These are phyloP conservation scores for Apamea crenata DNA, from an alignment of 2,888 invertebrate genomes.

Conservation along the genomic window DNA sequence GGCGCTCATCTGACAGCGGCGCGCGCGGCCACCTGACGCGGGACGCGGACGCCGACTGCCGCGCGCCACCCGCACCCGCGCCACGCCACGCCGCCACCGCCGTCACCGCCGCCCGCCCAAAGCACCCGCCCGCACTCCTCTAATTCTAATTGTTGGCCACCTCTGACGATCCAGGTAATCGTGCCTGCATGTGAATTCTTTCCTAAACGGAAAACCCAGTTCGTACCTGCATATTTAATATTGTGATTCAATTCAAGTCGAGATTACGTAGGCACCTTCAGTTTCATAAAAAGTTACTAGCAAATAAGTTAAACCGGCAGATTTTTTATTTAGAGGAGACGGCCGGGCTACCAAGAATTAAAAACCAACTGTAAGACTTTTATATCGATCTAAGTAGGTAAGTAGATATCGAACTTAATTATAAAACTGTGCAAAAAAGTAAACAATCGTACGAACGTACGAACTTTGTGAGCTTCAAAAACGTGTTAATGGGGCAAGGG, in stretches of 20 bases:
- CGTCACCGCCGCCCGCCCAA: conserved; percentile 70
- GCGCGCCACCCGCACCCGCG: conserved; percentile 64
- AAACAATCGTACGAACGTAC: conserved; percentile 45
- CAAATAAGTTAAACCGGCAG: conserved; percentile 70
- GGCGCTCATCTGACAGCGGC: conserved; percentile 74
- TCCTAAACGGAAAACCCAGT: conserved; percentile 76
- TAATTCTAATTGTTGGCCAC: conserved; percentile 87
- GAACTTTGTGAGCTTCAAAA: conserved; percentile 65
- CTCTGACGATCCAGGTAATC: conserved; percentile 87
- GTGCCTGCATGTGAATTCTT: conserved; percentile 84
- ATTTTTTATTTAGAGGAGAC: conserved; percentile 76
- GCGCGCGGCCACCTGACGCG: conserved; percentile 72
- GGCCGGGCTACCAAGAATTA: conserved; percentile 64
- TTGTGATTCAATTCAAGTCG: conserved; percentile 77
- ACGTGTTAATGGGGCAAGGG: conserved; percentile 74
- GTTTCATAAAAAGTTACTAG: conserved; percentile 83
- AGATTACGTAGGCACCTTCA: conserved; percentile 74
- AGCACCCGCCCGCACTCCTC: conserved; percentile 76
- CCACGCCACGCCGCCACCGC: conserved; percentile 50
- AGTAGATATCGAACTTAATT: conserved; percentile 3
- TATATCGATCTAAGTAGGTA: conserved; percentile 35
- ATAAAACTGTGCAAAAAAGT: conserved; percentile 38
- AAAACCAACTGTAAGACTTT: conserved; percentile 64
- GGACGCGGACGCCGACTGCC: conserved; percentile 76
- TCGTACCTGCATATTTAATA: conserved; percentile 84